Conservation (phyloP, 2,797 vertebrate species). For the Adrianichthys oophorus region DNA sequence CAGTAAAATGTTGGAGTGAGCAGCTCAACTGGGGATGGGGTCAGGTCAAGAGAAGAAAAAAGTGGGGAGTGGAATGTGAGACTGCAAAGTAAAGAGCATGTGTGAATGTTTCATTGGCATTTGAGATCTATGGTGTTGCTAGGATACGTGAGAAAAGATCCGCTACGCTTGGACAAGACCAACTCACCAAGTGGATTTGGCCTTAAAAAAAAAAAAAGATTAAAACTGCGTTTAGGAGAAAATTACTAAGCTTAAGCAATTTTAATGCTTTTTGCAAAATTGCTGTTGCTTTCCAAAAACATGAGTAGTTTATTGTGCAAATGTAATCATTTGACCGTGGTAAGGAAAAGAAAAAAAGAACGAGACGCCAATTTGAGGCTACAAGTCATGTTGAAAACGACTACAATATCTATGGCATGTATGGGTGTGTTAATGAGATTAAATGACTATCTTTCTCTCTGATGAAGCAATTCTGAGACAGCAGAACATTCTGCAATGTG, state of each 20-base stretch:
- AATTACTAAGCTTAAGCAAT: conserved; percentile 21
- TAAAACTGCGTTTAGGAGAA: conserved; percentile 50
- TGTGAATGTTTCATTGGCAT: conserved; percentile 57
- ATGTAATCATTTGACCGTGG: conserved; percentile 14
- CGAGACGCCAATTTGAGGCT: neutral
- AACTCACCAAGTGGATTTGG: conserved; percentile 50
- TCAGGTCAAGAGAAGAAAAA: conserved; percentile 46
- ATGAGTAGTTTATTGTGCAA: neutral
- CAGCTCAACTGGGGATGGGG: conserved; percentile 64
- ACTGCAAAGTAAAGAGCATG: conserved; percentile 55
- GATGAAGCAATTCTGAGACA: conserved; percentile 52
- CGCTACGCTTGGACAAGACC: conserved; percentile 51
- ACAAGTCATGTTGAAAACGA: conserved; percentile 10
- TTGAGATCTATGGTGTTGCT: conserved; percentile 76
- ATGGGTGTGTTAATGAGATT: conserved; percentile 26
- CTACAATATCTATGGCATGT: conserved; percentile 11
- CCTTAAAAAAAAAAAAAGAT: conserved; percentile 50
- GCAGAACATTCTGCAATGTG: conserved; percentile 59
- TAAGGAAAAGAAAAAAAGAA: neutral
- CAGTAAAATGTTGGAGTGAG: conserved; percentile 24
- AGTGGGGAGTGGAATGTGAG: conserved; percentile 42
- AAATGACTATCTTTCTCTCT: conserved; percentile 32
- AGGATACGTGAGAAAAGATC: conserved; percentile 71
- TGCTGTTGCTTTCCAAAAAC: conserved; percentile 23
- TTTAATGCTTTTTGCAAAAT: conserved; percentile 24